These are phyloP conservation scores for Noctuana brunneofusca DNA, from an alignment of 2,888 invertebrate genomes.

Conservation along the genomic window DNA sequence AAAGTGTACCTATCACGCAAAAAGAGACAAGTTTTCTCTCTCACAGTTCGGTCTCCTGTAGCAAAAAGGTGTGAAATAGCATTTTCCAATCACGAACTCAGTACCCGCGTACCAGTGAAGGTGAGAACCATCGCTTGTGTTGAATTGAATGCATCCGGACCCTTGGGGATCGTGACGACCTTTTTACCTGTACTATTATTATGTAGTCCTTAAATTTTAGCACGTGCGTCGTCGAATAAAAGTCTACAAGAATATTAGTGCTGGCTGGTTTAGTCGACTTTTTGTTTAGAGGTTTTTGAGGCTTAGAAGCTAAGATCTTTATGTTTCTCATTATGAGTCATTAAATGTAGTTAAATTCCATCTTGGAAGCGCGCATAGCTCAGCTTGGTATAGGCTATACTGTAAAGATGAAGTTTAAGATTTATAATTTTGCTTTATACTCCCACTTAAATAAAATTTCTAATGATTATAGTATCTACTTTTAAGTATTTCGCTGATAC, in stretches of 20 bases:
- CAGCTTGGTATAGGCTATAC: too few species aligned
- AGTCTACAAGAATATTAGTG: neutral
- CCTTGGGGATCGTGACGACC: slow-evolving; percentile 16
- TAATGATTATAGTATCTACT: neutral
- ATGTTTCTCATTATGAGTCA: too few species aligned
- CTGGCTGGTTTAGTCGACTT: neutral
- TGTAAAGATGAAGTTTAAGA: too few species aligned
- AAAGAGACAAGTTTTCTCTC: too few species aligned
- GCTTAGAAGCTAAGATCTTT: neutral
- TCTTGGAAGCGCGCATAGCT: too few species aligned
- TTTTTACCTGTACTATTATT: slow-evolving; percentile 12
- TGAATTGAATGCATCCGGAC: slow-evolving; percentile 19
- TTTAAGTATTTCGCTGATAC: neutral
- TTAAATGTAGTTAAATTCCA: too few species aligned
- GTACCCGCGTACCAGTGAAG: slow-evolving; percentile 3
- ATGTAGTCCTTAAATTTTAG: slow-evolving; percentile 2
- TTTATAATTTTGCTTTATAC: too few species aligned
- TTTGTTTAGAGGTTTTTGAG: neutral
- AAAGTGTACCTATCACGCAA: neutral
- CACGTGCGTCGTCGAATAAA: slow-evolving; percentile 2
- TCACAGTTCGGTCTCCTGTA: too few species aligned
- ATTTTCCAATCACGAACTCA: slow-evolving; percentile 14
- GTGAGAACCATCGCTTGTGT: neutral
- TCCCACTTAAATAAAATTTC: too few species aligned
- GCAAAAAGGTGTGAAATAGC: neutral